Evolutionary conservation across 2,797 vertebrate genomes (phyloP).

Genomic region (Mormyrops attenuatus): DNA sequence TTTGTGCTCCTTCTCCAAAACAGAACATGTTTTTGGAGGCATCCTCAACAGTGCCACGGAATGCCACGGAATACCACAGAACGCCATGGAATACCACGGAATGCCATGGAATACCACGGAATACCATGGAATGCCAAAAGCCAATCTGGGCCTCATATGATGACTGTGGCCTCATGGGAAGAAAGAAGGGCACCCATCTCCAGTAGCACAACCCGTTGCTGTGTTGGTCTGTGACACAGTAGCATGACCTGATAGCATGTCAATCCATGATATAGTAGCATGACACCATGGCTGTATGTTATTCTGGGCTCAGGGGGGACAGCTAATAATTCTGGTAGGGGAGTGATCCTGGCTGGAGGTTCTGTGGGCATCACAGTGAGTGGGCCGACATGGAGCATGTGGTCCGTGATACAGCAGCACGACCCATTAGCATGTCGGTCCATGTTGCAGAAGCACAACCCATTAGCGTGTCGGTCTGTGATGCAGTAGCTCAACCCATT

Average conservation of each 20-base stretch:
- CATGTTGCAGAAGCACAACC: neutral
- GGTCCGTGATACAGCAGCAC: neutral
- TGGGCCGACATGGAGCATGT: neutral
- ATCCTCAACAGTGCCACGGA: neutral
- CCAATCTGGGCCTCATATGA: neutral
- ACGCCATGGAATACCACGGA: too few relatives aligned
- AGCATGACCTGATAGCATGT: neutral
- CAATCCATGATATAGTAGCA: neutral
- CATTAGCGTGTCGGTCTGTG: neutral
- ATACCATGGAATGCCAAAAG: rapidly evolving
- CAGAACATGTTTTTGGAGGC: neutral
- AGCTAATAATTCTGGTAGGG: neutral
- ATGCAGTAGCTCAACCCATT: neutral
- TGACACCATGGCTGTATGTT: neutral
- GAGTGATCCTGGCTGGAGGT: neutral
- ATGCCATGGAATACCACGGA: rapidly evolving
- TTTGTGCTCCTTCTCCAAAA: neutral
- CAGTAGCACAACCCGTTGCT: neutral
- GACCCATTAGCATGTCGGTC: neutral
- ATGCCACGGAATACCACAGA: rapidly evolving
- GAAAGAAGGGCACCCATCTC: neutral
- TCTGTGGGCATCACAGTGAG: neutral
- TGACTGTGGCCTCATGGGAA: neutral
- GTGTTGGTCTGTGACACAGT: neutral
- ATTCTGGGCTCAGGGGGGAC: neutral